Evolutionary conservation across 1,140 invertebrate genomes (phyloP), one percentile per base, ranked within the genome.

Genomic region (Anastrepha obliqua): DNA sequence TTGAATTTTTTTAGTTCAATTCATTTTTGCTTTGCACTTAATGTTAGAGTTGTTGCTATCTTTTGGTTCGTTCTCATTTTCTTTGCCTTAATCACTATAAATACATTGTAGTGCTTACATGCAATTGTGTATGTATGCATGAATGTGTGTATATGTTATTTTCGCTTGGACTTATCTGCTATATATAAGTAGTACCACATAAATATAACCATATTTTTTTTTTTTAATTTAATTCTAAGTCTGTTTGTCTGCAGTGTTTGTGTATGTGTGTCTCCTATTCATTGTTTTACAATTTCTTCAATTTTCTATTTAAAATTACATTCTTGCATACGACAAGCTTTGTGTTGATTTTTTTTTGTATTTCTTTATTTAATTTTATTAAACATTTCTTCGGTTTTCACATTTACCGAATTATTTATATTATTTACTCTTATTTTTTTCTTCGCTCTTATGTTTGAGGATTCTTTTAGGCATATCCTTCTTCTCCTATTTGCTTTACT

Each of bases 21-120:
- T 65, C 13, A 67, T 65, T 65, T 70, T 87, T 58, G 29, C 62
- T 87, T n/a, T 67, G 51, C 62, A 86, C 39, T 65, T 51, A 86
- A 59, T 64, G 39, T 5, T 39, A 42, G 11, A 15, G 44, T 51
- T 86, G n/a, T 29, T 64, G 42, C 29, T 42, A 15, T 47, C 44
- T 86, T 44, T 86, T 86, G 5, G 11, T 44, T 55, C 2, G 5
- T 39, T 85, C 39, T 29, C 8, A 29, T 42, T 42, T 44, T 55
- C 55, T 58, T 58, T 58, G 13, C 13, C 13, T 58, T 58, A 58
- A 58, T 2, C 13, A 58, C 13, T 58, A 58, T 58, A 58, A 58
- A 58, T 58, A 58, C 13, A 8, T 1, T 13, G 13, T 58, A 58
- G 7, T 58, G 13, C 13, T 7, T 58, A 8, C 62, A 86, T 86